Evolutionary conservation across 2,888 invertebrate species (phyloP).

Genomic region (Aplocera efformata): DNA sequence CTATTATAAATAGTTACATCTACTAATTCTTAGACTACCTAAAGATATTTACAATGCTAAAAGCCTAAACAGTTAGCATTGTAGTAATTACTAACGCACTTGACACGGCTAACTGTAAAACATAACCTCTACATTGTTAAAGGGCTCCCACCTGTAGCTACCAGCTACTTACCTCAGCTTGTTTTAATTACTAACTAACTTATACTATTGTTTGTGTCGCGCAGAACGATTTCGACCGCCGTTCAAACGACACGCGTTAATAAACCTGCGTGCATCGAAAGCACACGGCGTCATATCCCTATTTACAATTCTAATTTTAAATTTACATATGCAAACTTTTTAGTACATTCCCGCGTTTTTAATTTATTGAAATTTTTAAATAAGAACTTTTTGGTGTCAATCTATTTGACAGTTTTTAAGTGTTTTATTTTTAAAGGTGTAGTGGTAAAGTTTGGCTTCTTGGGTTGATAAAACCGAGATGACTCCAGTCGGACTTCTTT

Average conservation of each 20-base stretch:
- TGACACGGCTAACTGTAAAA: constrained; percentile 30
- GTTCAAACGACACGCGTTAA: constrained; percentile 57
- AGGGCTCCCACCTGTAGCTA: constrained; percentile 64
- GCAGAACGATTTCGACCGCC: constrained; percentile 63
- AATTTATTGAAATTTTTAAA: constrained; percentile 4
- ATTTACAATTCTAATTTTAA: constrained; percentile 15
- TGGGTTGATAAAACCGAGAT: constrained; percentile 49
- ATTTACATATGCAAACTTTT: constrained; percentile 3
- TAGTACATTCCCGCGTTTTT: background rate
- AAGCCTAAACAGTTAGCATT: constrained; percentile 14
- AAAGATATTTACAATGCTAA: too few relatives aligned
- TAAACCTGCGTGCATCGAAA: constrained; percentile 42
- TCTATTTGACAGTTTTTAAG: constrained; percentile 9
- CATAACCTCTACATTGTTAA: constrained; percentile 35
- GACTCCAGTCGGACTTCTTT: constrained; percentile 81
- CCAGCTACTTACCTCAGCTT: constrained; percentile 26
- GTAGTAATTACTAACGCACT: constrained; percentile 25
- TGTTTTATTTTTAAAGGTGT: constrained; percentile 13
- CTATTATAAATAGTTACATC: too few relatives aligned
- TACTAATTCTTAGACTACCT: too few relatives aligned
- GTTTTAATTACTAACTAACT: constrained; percentile 59
- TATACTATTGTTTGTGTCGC: constrained; percentile 66
- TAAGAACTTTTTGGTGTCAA: background rate
- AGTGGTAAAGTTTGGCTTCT: constrained; percentile 36
- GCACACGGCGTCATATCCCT: constrained; percentile 19